Evolutionary conservation across 2,888 invertebrate genomes (phyloP), one percentile per base, ranked within the genome.

Genomic region (Candidula unifasciata): DNA sequence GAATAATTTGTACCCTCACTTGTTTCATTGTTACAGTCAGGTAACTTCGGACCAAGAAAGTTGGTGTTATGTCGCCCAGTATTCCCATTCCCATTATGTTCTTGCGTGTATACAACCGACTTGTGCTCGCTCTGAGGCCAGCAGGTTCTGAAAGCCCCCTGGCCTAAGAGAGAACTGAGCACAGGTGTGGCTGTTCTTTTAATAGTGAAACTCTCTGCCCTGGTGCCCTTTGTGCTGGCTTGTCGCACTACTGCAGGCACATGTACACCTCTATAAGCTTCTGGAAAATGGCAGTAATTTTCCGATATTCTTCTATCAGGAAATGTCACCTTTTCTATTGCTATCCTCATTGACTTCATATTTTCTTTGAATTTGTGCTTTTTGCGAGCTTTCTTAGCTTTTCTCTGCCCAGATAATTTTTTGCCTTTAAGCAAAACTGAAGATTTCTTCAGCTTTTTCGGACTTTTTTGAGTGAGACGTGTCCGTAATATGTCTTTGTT

Each of bases 11-110:
- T 16, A 3, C 69, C 33, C 33, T 68, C 68, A 6, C 68, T 69
- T 64, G 52, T 69, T 24, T 79, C 68, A 27, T 54, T 54, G 78
- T 64, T 73, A 54, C 71, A 57, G 27, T 30, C 71, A 18, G 16
- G 30, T 1, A 33, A 8, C 57, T 71, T 69, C 35, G 30, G 33
- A 0, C 57, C 64, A n/a, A 81, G 57, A 52, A 73, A 81, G 21
- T 81, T 73, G 1, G 73, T 73, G 37, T 81, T 81, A 60, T 81
- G 81, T 18, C 81, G 71, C 10, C 81, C 81, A n/a, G 69, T 81
- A 37, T 81, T 81, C 5, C 24, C 35, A 21, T 60, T 18, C 8
- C n/a, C 60, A 24, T 16, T 16, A 1, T 37, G 1, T n/a, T 78
- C 33, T 16, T 37, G 37, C 18, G 37, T 8, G 1, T 8, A n/a